Conservation (phyloP, 2,113 vertebrate species). For the Orycteropus afer region DNA sequence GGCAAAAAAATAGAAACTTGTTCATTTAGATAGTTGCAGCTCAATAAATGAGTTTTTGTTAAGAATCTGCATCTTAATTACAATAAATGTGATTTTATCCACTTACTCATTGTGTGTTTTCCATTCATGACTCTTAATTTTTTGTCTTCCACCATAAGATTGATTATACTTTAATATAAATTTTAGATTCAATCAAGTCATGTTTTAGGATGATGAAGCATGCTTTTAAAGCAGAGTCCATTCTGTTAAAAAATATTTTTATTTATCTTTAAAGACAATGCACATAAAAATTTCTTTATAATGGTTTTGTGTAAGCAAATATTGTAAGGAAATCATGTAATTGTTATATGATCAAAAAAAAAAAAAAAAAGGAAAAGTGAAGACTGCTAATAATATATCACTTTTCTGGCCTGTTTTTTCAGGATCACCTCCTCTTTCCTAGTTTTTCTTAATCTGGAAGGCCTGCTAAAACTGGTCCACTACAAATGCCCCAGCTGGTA, state of each 20-base stretch:
- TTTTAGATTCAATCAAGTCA: slow-evolving; percentile 56
- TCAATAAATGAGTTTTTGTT: not conserved
- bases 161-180: not conserved
- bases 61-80: not conserved
- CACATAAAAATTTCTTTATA: slow-evolving; percentile 59
- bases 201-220: slow-evolving; percentile 45
- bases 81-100: not conserved
- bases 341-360: slow-evolving; percentile 33
- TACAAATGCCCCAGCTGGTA: too few species aligned
- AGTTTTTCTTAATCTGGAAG: too few species aligned
- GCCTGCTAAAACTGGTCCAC: too few species aligned
- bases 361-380: slow-evolving; percentile 53
- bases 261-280: slow-evolving; percentile 36
- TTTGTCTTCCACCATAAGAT: too few species aligned
- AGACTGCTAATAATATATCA: too few species aligned
- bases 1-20: not conserved
- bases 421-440: too few species aligned
- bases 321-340: slow-evolving; percentile 24
- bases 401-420: too few species aligned
- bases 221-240: slow-evolving; percentile 61
- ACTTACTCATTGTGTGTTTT: not conserved
- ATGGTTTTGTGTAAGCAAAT: slow-evolving; percentile 67
- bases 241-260: slow-evolving; percentile 62
- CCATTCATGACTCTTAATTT: too few species aligned
- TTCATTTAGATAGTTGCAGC: not conserved